These are phyloP conservation scores for Mohoua ochrocephala DNA, from an alignment of 2,113 vertebrate genomes.

Conservation along the genomic window DNA sequence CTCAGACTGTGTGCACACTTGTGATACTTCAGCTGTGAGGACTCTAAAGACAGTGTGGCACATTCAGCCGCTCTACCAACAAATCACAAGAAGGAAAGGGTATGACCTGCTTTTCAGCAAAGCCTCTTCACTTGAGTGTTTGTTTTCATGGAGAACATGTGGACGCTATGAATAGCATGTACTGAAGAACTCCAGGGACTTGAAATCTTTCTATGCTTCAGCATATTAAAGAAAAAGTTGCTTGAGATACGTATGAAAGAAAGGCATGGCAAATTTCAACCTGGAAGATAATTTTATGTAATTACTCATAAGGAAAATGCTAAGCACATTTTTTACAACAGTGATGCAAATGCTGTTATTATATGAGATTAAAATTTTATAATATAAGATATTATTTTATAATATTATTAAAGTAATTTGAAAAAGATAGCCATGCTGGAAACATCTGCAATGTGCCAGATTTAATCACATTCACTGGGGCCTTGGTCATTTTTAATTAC, in stretches of 20 bases:
- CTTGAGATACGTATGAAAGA: background rate
- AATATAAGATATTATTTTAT: background rate
- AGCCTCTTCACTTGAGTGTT: background rate
- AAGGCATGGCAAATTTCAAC: background rate
- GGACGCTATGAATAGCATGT: background rate
- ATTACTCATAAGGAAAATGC: background rate
- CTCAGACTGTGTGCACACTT: background rate
- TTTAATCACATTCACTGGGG: slow-evolving; percentile 38
- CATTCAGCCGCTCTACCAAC: background rate
- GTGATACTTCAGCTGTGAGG: background rate
- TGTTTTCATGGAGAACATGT: background rate
- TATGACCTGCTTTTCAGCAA: background rate
- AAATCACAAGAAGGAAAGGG: background rate
- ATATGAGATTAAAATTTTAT: background rate
- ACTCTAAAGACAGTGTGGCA: background rate
- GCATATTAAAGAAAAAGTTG: background rate
- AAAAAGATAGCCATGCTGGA: background rate
- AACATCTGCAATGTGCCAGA: slow-evolving; percentile 49
- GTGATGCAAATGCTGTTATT: background rate
- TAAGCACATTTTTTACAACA: background rate
- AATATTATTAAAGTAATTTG: slow-evolving; percentile 10
- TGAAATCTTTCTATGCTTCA: background rate
- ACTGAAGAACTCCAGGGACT: background rate
- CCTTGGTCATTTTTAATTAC: slow-evolving; percentile 55
- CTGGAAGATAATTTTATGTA: background rate